Evolutionary conservation across 2,888 invertebrate species (phyloP).

Genomic region (Hemaris fuciformis): DNA sequence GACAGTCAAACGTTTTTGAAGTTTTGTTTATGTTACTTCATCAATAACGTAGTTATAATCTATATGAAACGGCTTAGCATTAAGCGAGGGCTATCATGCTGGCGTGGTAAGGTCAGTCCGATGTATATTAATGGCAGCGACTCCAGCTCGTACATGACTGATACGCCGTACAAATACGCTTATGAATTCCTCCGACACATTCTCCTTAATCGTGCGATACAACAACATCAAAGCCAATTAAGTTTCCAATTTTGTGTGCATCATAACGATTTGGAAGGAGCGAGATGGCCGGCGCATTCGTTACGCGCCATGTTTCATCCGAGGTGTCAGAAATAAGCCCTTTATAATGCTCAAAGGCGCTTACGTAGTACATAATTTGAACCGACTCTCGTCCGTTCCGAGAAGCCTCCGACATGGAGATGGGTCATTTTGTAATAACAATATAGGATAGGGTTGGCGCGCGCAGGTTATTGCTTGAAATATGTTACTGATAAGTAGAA

Average conservation of each 20-base stretch:
- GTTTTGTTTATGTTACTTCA: no score
- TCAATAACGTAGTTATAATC: background rate
- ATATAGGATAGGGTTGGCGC: slow-evolving; percentile 61
- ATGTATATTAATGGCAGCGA: background rate
- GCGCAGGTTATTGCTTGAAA: no score
- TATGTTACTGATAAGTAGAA: background rate
- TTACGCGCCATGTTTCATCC: slow-evolving; percentile 70
- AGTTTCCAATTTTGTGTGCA: slow-evolving; percentile 50
- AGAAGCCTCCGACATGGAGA: slow-evolving; percentile 76
- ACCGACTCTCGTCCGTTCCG: slow-evolving; percentile 48
- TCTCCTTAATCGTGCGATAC: slow-evolving; percentile 18
- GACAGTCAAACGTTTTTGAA: no score
- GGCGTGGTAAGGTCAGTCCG: background rate
- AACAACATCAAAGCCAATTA: slow-evolving; percentile 34
- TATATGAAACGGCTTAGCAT: background rate
- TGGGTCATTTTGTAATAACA: slow-evolving; percentile 79
- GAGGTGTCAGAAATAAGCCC: slow-evolving; percentile 77
- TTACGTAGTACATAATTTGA: slow-evolving; percentile 49
- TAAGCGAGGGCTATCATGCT: background rate
- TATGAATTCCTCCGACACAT: slow-evolving; percentile 6
- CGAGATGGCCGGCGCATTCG: slow-evolving; percentile 52
- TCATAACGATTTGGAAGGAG: slow-evolving; percentile 43
- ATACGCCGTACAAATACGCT: slow-evolving; percentile 7
- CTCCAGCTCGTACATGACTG: background rate
- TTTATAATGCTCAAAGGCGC: slow-evolving; percentile 67